These are phyloP conservation scores for Chloropsis hardwickii DNA, from an alignment of 2,113 vertebrate species.

Conservation along the genomic window DNA sequence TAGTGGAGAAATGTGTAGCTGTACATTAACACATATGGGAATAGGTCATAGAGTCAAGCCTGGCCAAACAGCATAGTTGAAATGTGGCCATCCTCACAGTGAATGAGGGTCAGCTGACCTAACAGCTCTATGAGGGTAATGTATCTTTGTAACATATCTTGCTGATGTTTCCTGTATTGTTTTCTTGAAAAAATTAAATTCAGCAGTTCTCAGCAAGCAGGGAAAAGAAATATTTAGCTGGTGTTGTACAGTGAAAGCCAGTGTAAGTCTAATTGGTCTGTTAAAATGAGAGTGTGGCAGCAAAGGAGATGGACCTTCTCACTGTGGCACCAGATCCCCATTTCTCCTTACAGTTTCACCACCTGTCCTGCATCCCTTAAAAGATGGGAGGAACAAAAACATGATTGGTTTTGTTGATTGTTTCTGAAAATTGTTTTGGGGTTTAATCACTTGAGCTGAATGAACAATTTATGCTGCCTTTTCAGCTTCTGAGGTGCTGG, in stretches of 20 bases:
- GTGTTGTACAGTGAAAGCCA: fast-evolving
- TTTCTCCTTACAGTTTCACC: background rate
- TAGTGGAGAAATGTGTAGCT: background rate
- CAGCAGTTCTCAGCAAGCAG: background rate
- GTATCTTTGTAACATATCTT: background rate
- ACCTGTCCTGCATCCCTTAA: background rate
- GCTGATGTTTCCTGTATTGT: background rate
- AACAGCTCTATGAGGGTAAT: background rate
- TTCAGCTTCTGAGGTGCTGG: background rate
- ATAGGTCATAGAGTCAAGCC: background rate
- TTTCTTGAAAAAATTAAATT: background rate
- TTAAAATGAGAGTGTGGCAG: background rate
- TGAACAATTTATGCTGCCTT: background rate
- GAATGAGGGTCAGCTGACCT: background rate
- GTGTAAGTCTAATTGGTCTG: background rate
- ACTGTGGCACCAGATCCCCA: background rate
- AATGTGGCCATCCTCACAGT: background rate
- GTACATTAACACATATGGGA: background rate
- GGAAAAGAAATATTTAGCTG: background rate
- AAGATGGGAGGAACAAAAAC: background rate
- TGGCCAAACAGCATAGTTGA: background rate
- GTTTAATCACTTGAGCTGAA: background rate
- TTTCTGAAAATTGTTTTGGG: background rate
- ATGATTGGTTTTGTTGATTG: fast-evolving
- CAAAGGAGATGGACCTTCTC: background rate